Percentiles rank a stretch among this genome's conserved stretches.
phyloP scores from a whole-genome alignment of 2,888 invertebrate species.

The Lithodes maja region DNA sequence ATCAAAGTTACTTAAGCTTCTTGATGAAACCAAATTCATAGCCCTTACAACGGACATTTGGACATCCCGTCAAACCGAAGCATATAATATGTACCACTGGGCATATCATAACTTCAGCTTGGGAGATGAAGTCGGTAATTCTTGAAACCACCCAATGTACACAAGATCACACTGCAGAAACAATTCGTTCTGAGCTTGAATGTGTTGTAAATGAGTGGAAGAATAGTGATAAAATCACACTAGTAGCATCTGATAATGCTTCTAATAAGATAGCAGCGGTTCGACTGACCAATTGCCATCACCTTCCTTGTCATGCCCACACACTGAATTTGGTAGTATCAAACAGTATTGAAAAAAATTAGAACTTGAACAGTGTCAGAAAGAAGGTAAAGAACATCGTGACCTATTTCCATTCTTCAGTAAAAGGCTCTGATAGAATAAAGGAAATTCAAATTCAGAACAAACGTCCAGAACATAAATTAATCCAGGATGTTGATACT shows the following conservation, averaged over 20 bases:
- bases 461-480: too few species aligned
- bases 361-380: neutral
- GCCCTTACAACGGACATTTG: neutral
- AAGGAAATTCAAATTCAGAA: too few species aligned
- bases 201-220: neutral
- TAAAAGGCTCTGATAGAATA: neutral
- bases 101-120: conserved; percentile 5
- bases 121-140: neutral
- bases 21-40: conserved; percentile 1
- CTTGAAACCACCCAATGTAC: conserved; percentile 3
- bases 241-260: conserved; percentile 8
- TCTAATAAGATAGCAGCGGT: conserved; percentile 5
- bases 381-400: conserved; percentile 12
- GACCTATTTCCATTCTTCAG: conserved; percentile 8
- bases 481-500: too few species aligned
- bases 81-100: conserved; percentile 18
- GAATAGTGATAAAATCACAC: neutral
- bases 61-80: conserved; percentile 7
- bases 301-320: conserved; percentile 6
- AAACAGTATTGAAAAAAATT: neutral
- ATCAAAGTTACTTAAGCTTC: neutral
- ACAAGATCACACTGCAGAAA: neutral
- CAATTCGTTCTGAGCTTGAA: conserved; percentile 8
- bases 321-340: conserved; percentile 13
- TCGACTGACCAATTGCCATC: neutral